A percentile compares a stretch with the other conserved stretches of the same genome.
These are phyloP conservation scores for Lepetodrilus schrolli DNA, from an alignment of 2,888 invertebrate genomes.

Conservation along the genomic window DNA sequence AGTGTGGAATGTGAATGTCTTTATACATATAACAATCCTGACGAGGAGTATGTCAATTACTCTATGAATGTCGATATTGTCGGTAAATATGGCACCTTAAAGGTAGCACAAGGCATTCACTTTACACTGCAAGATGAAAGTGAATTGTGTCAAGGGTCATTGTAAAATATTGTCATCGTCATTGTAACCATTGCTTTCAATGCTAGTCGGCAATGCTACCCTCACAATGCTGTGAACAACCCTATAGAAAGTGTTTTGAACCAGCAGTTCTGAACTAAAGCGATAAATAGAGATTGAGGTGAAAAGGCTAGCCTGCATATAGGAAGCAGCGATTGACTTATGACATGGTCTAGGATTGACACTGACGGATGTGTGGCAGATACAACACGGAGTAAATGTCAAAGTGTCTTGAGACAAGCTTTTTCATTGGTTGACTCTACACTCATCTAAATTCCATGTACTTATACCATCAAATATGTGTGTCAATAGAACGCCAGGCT, in stretches of 20 bases:
- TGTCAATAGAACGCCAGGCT: no score
- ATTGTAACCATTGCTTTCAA: background rate
- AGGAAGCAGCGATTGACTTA: conserved; percentile 6
- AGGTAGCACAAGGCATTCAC: background rate
- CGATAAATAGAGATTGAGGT: background rate
- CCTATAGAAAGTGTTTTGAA: conserved; percentile 9
- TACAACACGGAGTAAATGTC: background rate
- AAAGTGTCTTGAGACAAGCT: background rate
- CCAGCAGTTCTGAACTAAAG: background rate
- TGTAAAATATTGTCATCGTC: background rate
- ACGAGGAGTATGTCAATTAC: background rate
- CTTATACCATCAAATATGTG: no score
- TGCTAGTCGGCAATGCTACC: background rate
- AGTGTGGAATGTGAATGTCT: background rate
- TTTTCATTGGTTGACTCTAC: conserved; percentile 1
- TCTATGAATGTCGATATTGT: background rate
- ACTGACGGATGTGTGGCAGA: background rate
- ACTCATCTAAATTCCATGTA: no score
- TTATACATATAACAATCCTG: background rate
- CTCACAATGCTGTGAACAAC: background rate
- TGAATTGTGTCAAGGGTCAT: background rate
- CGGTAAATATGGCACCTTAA: background rate
- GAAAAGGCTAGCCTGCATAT: background rate
- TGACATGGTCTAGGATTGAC: background rate
- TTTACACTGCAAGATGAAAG: background rate